Percentiles rank a stretch among this genome's conserved stretches.
Conservation (phyloP, 2,113 vertebrate species). For the Ploceus nigricollis region DNA sequence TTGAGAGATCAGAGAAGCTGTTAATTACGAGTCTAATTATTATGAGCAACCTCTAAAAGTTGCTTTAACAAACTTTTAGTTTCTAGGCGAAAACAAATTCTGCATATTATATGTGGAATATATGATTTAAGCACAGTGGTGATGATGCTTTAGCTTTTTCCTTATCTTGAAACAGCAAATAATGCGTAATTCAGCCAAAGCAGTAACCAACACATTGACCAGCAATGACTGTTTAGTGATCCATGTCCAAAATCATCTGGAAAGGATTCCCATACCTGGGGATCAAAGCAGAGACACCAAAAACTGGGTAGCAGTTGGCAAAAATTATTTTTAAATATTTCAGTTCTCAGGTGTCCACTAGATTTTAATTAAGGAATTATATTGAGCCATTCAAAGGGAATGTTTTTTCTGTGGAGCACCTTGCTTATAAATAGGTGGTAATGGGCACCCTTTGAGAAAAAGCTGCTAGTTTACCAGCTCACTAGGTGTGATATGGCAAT, state of each 20-base stretch:
- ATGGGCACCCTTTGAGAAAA: neutral
- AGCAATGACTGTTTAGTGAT: neutral
- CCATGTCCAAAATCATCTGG: neutral
- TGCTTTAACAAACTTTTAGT: neutral
- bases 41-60: neutral
- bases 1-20: neutral
- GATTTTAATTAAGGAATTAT: neutral
- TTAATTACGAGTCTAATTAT: neutral
- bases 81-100: neutral
- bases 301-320: neutral
- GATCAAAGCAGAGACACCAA: neutral
- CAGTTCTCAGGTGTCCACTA: neutral
- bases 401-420: neutral
- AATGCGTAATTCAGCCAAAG: neutral
- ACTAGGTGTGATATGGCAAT: neutral
- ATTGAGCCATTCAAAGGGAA: neutral
- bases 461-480: neutral
- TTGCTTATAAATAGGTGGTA: neutral
- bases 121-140: neutral
- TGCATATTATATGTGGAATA: neutral
- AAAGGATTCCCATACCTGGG: neutral
- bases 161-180: neutral
- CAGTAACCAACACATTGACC: accelerated
- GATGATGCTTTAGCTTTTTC: neutral
- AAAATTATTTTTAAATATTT: neutral